These are phyloP conservation scores for Palaemon carinicauda DNA, from an alignment of 1,140 invertebrate genomes.

Conservation along the genomic window DNA sequence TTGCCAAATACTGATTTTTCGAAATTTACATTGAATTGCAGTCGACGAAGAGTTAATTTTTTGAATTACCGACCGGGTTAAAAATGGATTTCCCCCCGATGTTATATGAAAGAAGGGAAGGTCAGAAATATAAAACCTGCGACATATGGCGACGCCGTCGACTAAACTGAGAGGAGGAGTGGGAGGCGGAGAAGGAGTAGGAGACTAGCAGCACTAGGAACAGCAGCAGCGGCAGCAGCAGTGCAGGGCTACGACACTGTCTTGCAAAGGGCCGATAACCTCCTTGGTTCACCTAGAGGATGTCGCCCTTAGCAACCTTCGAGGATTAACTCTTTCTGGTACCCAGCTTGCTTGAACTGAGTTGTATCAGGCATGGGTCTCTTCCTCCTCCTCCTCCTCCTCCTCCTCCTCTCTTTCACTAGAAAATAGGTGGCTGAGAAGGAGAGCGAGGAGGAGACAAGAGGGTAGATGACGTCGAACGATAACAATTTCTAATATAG, in stretches of 20 bases:
- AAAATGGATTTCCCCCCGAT: too few relatives aligned
- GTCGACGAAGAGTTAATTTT: too few relatives aligned
- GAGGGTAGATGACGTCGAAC: background rate
- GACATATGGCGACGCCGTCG: constrained; percentile 31
- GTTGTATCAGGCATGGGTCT: background rate
- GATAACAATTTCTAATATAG: background rate
- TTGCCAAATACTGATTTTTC: too few relatives aligned
- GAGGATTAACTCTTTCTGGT: too few relatives aligned
- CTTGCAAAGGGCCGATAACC: too few relatives aligned
- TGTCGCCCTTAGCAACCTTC: too few relatives aligned
- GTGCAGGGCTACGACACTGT: too few relatives aligned
- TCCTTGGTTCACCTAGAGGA: too few relatives aligned
- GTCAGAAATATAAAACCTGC: constrained; percentile 42
- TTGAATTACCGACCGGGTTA: too few relatives aligned
- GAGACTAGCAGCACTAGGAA: background rate
- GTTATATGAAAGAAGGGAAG: background rate
- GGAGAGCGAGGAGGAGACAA: background rate
- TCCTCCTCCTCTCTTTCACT: background rate
- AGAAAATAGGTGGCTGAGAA: background rate
- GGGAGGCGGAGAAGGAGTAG: background rate
- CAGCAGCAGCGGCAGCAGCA: background rate
- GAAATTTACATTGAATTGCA: too few relatives aligned
- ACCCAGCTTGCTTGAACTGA: background rate
- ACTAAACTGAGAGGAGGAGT: background rate
- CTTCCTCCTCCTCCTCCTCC: background rate